Evolutionary conservation across 2,888 invertebrate species (phyloP), one percentile per base, ranked within the genome.

Genomic region (Ypsolopha scabrella): DNA sequence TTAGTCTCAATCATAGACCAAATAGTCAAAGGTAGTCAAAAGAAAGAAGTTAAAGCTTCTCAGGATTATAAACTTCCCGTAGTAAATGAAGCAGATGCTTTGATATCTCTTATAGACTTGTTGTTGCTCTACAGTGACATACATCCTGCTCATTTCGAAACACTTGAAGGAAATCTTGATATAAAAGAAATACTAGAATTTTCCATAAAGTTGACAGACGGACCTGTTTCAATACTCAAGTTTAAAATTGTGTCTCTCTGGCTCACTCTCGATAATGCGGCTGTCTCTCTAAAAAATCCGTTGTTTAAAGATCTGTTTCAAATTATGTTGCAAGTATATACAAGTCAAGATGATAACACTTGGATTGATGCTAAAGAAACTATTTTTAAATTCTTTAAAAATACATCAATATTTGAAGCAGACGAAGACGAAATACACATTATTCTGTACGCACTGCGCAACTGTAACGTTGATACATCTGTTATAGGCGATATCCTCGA

Each of bases 401-500:
- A 88, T 53, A 90, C 90, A 0, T 85, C 87, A 6, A 80, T 92
- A 57, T 94, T 94, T 66, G 90, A 91, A 63, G 88, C 87, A 14
- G 89, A 88, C 56, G 80, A 82, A 55, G 78, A 87, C 52, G 93
- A 94, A 75, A 88, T 93, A 43, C 88, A 91, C 65, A 78, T 93
- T 53, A 91, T 93, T 88, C 69, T 92, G 35, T 88, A 91, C 59
- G 68, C 82, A 0, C 59, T 86, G 61, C 68, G 81, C n/a, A 75
- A 78, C 56, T 61, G 72, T 36, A 72, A 70, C 60, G 68, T 80
- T 0, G 65, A 64, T 13, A 65, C 75, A 38, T 69, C 75, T 0
- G 49, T 81, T 11, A 68, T 87, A 36, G 71, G 70, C 1, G 79
- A 85, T 54, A 61, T 81, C 39, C 62, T 85, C 13, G 75, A 82